Base-by-base conservation (phyloP, 2,888 invertebrate genomes). In the Dinocampus coccinellae region DNA sequence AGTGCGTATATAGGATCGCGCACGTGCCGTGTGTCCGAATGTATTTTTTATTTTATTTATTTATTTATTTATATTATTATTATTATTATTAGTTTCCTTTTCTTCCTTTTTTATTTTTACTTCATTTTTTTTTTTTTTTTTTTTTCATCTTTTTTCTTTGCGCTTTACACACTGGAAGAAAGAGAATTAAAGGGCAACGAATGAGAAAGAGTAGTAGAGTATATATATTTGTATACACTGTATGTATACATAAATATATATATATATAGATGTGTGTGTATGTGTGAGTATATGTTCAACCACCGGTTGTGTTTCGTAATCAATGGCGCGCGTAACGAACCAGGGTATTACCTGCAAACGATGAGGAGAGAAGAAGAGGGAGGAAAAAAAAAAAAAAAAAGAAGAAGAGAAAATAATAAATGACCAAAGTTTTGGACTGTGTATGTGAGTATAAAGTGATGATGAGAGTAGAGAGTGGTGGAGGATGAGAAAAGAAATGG, bases 271-370 rank as follows among this genome's bases (percentile, higher is more conserved):
- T n/a, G n/a, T n/a, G n/a, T n/a, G n/a, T n/a, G n/a, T n/a, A n/a
- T n/a, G n/a, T n/a, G n/a, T n/a, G n/a, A n/a, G 26, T 22, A 64
- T 52, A 57, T 29, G 39, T 57, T 53, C n/a, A 75, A 77, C 71
- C 73, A 77, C 78, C 76, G 77, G 79, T 77, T 75, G 72, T 77
- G 47, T 73, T 71, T 64, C 71, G 77, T 77, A 76, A 79, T 80
- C 80, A 79, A 81, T 78, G 77, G 81, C 71, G 55, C 74, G 74
- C 74, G 77, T 82, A 82, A 83, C 83, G 82, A 83, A 81, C 81
- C 73, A 72, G 74, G 24, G 78, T 76, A 80, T 78, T 81, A 80
- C 82, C 80, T 76, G 79, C 79, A 77, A 78, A 81, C 83, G 81
- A 83, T 81, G 76, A 60, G 33, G 42, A 52, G 65, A 63, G 24